Evolutionary conservation across 2,113 vertebrate species (phyloP), one percentile per base, ranked within the genome.

Genomic region (Vanacampus margaritifer): DNA sequence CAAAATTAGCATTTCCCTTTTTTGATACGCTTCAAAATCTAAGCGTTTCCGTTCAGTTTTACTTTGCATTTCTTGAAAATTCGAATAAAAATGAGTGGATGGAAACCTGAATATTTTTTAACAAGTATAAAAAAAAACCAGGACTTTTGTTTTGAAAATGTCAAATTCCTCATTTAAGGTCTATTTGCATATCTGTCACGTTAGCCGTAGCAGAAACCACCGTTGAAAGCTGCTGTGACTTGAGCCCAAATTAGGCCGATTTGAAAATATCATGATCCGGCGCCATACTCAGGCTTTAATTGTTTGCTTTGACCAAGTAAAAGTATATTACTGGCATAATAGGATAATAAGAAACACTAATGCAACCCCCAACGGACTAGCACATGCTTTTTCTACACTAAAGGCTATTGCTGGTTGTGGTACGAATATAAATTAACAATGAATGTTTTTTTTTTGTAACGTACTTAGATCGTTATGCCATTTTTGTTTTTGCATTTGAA

Each of bases 231-330:
- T 59, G 24, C 66, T 75, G 81, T 69, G 78, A 74, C 80, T 66
- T 21, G 10, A 86, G 76, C 71, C 69, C 82, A 85, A 84, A 87
- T 86, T 80, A 86, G 78, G 73, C 46, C 62, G 50, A 28, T 28
- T 43, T 48, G 74, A 67, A 80, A 72, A 73, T 73, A 81, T 69
- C 24, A 58, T 54, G 59, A 78, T 66, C 61, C 46, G 57, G 67
- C 63, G 51, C 74, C 32, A 53, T 74, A 72, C 73, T 76, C 67
- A 79, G 19, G 67, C 66, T 32, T 32, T 85, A 86, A 86, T 89
- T 79, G 76, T 90, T 88, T 86, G 50, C 68, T 65, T 72, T 46
- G 2, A 63, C 68, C 48, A 12, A 69, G 68, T 59, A 81, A 80
- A 80, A 72, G 61, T 75, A 67, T 67, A 73, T 73, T 73, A 74